These are phyloP conservation scores for Lutraria rhynchaena DNA, from an alignment of 1,140 invertebrate species.

Conservation along the genomic window DNA sequence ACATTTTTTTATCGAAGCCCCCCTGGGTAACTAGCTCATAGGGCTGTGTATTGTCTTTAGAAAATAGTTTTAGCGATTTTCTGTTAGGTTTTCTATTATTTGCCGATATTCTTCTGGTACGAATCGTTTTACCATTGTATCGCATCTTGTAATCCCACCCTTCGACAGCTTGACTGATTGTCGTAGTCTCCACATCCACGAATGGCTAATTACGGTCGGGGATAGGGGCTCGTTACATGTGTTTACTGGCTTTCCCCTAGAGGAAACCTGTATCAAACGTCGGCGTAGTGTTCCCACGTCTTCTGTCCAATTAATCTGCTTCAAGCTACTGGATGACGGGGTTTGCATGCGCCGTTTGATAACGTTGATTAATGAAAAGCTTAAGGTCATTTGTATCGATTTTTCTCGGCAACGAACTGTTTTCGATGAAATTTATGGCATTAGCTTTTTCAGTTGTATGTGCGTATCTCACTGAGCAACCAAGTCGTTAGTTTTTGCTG, in stretches of 20 bases:
- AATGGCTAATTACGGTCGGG: conserved; percentile 34
- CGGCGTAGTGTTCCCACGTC: conserved; percentile 34
- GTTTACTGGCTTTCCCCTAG: conserved; percentile 38
- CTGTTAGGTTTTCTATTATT: conserved; percentile 13
- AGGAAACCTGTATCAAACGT: conserved; percentile 28
- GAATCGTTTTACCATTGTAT: conserved; percentile 37
- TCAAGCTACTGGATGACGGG: conserved; percentile 26
- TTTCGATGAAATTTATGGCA: conserved; percentile 7
- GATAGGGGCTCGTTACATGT: conserved; percentile 36
- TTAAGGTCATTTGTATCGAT: conserved; percentile 31
- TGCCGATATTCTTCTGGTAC: background rate
- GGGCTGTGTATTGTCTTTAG: background rate
- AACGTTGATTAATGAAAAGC: conserved; percentile 33
- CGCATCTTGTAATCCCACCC: conserved; percentile 14
- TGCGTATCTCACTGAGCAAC: background rate
- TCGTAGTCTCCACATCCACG: conserved; percentile 14
- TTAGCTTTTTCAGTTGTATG: background rate
- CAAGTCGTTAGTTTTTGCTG: background rate
- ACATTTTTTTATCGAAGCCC: too few species aligned
- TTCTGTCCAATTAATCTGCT: conserved; percentile 39
- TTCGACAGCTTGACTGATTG: conserved; percentile 40
- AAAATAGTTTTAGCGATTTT: conserved; percentile 27
- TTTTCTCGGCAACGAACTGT: conserved; percentile 24
- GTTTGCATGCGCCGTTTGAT: conserved; percentile 42
- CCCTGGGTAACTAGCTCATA: background rate